These are phyloP conservation scores for Ecliptopera silaceata DNA, from an alignment of 2,888 invertebrate species.

Conservation along the genomic window DNA sequence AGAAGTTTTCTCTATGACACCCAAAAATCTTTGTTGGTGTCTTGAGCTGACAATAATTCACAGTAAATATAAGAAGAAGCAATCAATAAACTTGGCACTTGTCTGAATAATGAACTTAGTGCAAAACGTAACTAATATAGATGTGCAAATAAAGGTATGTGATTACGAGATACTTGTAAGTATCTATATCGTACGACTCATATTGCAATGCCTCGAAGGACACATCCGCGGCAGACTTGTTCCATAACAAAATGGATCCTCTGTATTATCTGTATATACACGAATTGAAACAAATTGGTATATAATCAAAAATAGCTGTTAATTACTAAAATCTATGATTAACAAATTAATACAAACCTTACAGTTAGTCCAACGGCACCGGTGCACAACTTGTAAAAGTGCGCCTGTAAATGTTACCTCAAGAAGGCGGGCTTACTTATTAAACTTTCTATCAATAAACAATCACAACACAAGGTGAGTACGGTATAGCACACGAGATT, in stretches of 20 bases:
- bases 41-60: neutral
- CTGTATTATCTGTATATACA: no score
- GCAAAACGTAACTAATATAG: no score
- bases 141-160: no score
- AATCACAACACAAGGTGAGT: slow-evolving; percentile 51
- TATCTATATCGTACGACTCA: no score
- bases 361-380: slow-evolving; percentile 62
- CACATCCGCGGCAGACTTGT: no score
- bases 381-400: slow-evolving; percentile 50
- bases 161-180: no score
- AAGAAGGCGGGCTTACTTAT: slow-evolving; percentile 46
- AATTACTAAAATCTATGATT: neutral
- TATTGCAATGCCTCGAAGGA: no score
- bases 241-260: no score
- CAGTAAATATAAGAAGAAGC: neutral
- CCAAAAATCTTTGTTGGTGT: neutral
- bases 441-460: slow-evolving; percentile 59
- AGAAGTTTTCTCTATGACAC: neutral
- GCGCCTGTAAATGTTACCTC: slow-evolving; percentile 49
- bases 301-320: no score
- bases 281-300: no score
- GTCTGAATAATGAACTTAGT: no score
- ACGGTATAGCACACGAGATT: slow-evolving; percentile 44
- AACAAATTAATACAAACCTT: slow-evolving; percentile 56
- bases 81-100: no score